Evolutionary conservation across 2,113 vertebrate genomes (phyloP), one percentile per base, ranked within the genome.

Genomic region (Sakesphorus luctuosus): DNA sequence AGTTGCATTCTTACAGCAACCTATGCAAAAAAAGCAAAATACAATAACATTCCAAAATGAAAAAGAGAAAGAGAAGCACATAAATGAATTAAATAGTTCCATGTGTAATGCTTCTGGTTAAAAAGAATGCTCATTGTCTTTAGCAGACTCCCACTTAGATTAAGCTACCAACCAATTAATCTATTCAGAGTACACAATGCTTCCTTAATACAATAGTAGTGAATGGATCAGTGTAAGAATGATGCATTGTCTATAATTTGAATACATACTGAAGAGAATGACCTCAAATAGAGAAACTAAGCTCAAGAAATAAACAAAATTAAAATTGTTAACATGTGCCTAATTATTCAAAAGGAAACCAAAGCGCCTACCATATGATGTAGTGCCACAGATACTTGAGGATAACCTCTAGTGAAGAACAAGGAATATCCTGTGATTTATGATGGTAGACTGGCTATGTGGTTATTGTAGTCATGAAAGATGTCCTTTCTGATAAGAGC

Each of bases 361-460:
- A 53, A 72, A 35, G 15, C 92, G 29, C 59, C 53, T 87, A 75
- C 77, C 58, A 9, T 29, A 71, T 92, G 95, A 84, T 79, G 44
- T 20, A 90, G 50, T 85, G 68, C 56, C 52, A 58, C 29, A 77
- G 71, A 78, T 80, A 55, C 84, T 80, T 91, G 74, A 89, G 59
- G 50, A 88, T 69, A 75, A 96, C 66, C 63, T 93, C 89, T 93
- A 18, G 10, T 9, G 6, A 97, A 96, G 65, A 79, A 65, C 56
- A 74, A 93, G 75, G 90, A 97, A 92, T 75, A 76, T 38, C 17
- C 10, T 71, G 20, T 94, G 86, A 95, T 96, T 96, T 97, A 93
- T 7, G 53, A 80, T 66, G 75, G 35, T 52, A 96, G 82, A 95
- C 93, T 92, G 90, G 43, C 59, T 35, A 68, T 61, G 25, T 2